Conservation (phyloP, 2,888 invertebrate species). For the Hirtodrosophila confusa region DNA sequence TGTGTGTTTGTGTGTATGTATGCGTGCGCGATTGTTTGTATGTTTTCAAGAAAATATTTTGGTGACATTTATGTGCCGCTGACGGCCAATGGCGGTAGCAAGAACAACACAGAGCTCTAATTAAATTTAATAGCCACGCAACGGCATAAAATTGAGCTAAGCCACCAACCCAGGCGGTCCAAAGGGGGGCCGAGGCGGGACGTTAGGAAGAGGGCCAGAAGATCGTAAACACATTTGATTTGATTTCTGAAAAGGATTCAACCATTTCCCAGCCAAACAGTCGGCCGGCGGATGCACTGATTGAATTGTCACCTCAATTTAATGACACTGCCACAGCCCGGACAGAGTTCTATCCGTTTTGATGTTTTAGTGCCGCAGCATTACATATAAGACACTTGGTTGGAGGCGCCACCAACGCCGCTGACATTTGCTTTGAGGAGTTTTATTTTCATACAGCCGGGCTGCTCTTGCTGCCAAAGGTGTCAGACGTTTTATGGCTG, state of each 20-base stretch:
- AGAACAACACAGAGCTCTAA: constrained; percentile 69
- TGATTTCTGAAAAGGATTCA: constrained; percentile 74
- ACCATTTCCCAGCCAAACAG: neutral
- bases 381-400: constrained; percentile 22
- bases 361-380: constrained; percentile 43
- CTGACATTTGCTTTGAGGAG: constrained; percentile 34
- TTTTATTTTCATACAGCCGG: constrained; percentile 40
- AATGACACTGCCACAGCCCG: constrained; percentile 42
- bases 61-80: constrained; percentile 78
- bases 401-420: constrained; percentile 56
- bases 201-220: constrained; percentile 3
- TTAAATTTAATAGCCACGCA: constrained; percentile 78
- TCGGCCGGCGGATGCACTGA: constrained; percentile 65
- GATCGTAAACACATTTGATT: constrained; percentile 78
- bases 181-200: too few relatives aligned
- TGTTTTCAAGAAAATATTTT: constrained; percentile 70
- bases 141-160: constrained; percentile 61
- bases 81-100: constrained; percentile 56
- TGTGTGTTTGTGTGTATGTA: constrained; percentile 4
- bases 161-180: constrained; percentile 60
- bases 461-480: constrained; percentile 50
- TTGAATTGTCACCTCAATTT: constrained; percentile 78
- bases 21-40: constrained; percentile 4
- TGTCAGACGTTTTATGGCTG: constrained; percentile 74
- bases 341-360: constrained; percentile 40